Conservation (phyloP, 2,888 invertebrate genomes). For the Schrankia costaestrigalis region DNA sequence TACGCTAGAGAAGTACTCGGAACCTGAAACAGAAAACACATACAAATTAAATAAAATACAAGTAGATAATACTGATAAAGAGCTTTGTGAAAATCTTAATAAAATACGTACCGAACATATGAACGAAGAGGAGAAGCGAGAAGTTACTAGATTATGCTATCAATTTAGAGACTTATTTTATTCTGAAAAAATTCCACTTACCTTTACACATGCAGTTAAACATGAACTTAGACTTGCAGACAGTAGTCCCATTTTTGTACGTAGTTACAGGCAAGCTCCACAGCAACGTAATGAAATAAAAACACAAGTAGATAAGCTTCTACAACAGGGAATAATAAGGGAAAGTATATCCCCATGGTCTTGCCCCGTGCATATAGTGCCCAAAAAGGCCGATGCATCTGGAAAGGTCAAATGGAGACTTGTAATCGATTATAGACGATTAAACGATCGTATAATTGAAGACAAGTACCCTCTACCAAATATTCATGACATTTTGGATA, state of each 20-base stretch:
- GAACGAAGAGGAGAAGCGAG: conserved; percentile 27
- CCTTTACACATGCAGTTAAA: conserved; percentile 26
- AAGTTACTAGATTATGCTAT: conserved; percentile 18
- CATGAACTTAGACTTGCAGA: conserved; percentile 32
- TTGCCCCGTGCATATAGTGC: conserved; percentile 1
- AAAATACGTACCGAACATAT: conserved; percentile 18
- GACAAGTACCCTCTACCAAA: conserved; percentile 23
- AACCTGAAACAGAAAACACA: too few relatives aligned
- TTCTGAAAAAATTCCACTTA: conserved; percentile 24
- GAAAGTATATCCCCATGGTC: neutral
- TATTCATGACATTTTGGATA: conserved; percentile 21
- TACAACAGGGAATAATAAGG: too few relatives aligned
- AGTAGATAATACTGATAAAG: too few relatives aligned
- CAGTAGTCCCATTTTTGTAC: neutral
- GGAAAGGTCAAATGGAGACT: conserved; percentile 14
- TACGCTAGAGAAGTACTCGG: too few relatives aligned
- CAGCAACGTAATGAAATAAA: neutral
- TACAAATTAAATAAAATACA: too few relatives aligned
- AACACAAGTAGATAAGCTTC: conserved; percentile 1
- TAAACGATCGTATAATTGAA: conserved; percentile 12
- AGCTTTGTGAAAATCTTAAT: conserved; percentile 12
- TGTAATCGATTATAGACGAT: conserved; percentile 47
- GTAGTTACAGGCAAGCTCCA: neutral
- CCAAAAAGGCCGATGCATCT: conserved; percentile 3
- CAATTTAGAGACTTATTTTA: conserved; percentile 35